Base-by-base conservation (phyloP, 2,888 invertebrate genomes). In the Acleris sparsana region DNA sequence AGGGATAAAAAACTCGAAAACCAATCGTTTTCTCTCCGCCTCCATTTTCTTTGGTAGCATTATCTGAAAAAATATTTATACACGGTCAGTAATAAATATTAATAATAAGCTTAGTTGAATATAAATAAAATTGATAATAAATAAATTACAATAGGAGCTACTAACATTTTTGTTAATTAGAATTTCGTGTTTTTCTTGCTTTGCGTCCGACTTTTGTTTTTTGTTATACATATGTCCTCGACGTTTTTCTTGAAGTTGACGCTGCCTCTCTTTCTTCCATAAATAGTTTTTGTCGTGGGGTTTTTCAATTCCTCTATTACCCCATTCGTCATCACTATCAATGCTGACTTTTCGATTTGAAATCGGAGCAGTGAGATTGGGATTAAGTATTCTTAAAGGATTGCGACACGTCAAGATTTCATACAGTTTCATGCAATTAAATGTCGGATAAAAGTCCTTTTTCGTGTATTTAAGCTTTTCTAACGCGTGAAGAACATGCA, bases 1-100 rank as follows among this genome's bases (percentile, higher is more conserved):
- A 18, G 94, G 90, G 57, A 96, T 94, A 74, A 97, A 95, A 75
- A 95, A 94, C 77, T 95, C 94, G 0, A 97, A 82, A 1, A 97
- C 88, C 62, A 94, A 84, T n/a, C 94, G 92, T 55, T 94, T 91
- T 58, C 95, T 93, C 68, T 94, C 89, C 2, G 93, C 79, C 63
- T 95, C 95, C 80, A 96, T 82, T 77, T 87, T 89, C 9, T 79
- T 57, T 29, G 91, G 90, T 67, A 93, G 65, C 68, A 87, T 85
- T 67, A 86, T 82, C 93, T 93, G 84, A 48, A 86, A 88, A 58
- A 49, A 74, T 57, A 20, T 17, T 58, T 33, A 3, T 33, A 25
- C 13, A 18, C 29, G 20, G 20, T 29, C 39, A 5, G 17, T 62
- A 25, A 49, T 51, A 18, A 5, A 44, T 17, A 46, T 62, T n/a